Base-by-base conservation (phyloP, 2,888 invertebrate species). In the Cheilosia scutellata region DNA sequence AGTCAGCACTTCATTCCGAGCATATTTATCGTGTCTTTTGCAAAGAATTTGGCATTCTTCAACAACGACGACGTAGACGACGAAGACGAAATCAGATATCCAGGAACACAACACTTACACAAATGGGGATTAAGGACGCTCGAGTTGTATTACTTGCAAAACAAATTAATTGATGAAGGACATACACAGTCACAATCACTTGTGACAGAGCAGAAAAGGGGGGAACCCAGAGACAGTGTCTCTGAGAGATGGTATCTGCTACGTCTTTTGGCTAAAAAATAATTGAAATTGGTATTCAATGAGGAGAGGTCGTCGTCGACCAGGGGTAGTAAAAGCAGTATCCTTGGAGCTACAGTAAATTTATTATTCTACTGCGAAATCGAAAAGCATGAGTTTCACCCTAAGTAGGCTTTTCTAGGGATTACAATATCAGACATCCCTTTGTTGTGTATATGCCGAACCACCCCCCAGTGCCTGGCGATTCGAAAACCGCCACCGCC, bases 161-260 rank as follows among this genome's bases (percentile, higher is more conserved):
- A 87, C 88, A 88, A 88, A 87, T 88, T 88, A 88, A 88, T 88
- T 88, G 88, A 88, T 88, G 88, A 88, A 87, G 88, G 83, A 87
- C 86, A 20, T 20, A 88, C 86, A 88, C 86, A 86, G 86, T 80
- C 65, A 76, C 87, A 88, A 86, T 86, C 80, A 77, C 77, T 86
- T 82, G 63, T 82, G 86, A 86, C 80, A 86, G 80, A 27, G 40
- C 37, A 58, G 40, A 20, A 63, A 53, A 25, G 68, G 20, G 20
- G 20, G 20, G 2, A 1, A 20, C 1, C 20, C 20, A 20, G 62
- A 47, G 55, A 51, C 33, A 57, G 37, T 16, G 63, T 42, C 65
- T 66, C 68, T 68, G 55, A 68, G 40, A 72, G 76, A 80, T 76
- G 51, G 65, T 80, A 77, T 86, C 75, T 74, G 42, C 49, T 82